A percentile compares a stretch with the other conserved stretches of the same genome.
Conservation (phyloP, 1,140 invertebrate species). For the Drosophila malerkotliana region DNA sequence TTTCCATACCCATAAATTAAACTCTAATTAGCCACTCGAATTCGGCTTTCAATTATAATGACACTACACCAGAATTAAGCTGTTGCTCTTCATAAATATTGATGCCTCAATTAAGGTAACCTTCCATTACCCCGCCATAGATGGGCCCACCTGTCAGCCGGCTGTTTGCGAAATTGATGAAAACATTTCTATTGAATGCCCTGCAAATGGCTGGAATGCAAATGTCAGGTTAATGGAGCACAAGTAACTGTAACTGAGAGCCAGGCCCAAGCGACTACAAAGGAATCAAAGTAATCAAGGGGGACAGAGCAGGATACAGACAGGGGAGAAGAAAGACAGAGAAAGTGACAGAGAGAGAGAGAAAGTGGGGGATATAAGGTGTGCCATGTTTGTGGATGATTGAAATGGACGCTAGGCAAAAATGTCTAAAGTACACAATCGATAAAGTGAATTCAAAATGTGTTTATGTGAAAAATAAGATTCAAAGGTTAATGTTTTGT, state of each 20-base stretch:
- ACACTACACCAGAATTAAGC: slow-evolving; percentile 4
- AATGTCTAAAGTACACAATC: slow-evolving; percentile 20
- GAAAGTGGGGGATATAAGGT: background rate
- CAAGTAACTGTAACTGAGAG: slow-evolving; percentile 57
- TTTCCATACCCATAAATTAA: background rate
- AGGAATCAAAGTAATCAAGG: slow-evolving; percentile 32
- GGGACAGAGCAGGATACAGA: slow-evolving; percentile 20
- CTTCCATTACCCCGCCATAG: slow-evolving; percentile 26
- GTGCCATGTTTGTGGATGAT: slow-evolving; percentile 45
- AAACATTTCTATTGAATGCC: slow-evolving; percentile 66
- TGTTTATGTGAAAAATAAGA: background rate
- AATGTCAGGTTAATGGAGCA: slow-evolving; percentile 73
- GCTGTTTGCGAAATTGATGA: slow-evolving; percentile 40
- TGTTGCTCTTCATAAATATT: slow-evolving; percentile 27
- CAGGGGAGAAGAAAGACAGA: slow-evolving; percentile 3
- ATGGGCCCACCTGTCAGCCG: slow-evolving; percentile 15
- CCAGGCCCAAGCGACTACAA: slow-evolving; percentile 61
- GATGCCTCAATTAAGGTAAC: slow-evolving; percentile 17
- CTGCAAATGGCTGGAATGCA: slow-evolving; percentile 55
- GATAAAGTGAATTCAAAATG: slow-evolving; percentile 8
- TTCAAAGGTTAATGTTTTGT: too few relatives aligned
- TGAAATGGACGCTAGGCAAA: slow-evolving; percentile 45
- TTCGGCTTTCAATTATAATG: slow-evolving; percentile 11
- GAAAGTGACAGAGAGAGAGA: slow-evolving; percentile 2
- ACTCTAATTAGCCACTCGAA: background rate